These are phyloP conservation scores for Fratercula arctica DNA, from an alignment of 2,797 vertebrate genomes.

Conservation along the genomic window DNA sequence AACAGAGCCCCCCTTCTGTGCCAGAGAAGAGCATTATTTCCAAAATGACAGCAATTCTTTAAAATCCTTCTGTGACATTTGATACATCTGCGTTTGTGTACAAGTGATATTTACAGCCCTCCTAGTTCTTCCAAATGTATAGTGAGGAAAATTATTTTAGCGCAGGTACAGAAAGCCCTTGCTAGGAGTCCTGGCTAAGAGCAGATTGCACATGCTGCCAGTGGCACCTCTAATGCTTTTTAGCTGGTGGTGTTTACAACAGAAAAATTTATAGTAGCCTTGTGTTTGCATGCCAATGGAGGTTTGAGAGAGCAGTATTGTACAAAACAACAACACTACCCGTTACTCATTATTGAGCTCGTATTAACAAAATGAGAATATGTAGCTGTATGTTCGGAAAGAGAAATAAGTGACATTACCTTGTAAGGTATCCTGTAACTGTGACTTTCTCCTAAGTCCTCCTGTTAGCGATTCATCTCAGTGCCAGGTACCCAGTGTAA, in stretches of 20 bases:
- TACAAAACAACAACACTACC: neutral
- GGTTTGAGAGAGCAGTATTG: neutral
- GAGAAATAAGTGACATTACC: neutral
- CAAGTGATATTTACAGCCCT: neutral
- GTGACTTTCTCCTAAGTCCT: neutral
- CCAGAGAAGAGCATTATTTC: neutral
- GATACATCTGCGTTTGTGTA: neutral
- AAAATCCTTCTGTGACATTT: neutral
- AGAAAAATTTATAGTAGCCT: neutral
- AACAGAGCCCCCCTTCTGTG: neutral
- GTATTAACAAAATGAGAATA: neutral
- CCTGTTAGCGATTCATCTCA: neutral
- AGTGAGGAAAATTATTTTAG: neutral
- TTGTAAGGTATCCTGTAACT: neutral
- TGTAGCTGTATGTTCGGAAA: neutral
- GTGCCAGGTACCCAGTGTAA: neutral
- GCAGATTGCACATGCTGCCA: neutral
- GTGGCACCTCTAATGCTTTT: neutral
- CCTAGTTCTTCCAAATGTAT: neutral
- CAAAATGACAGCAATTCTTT: neutral
- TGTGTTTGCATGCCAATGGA: neutral
- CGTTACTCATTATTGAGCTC: neutral
- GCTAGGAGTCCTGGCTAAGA: neutral
- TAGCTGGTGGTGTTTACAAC: neutral
- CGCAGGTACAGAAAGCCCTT: neutral